Conservation (phyloP, 2,113 vertebrate species). For the Gallinago undulata region DNA sequence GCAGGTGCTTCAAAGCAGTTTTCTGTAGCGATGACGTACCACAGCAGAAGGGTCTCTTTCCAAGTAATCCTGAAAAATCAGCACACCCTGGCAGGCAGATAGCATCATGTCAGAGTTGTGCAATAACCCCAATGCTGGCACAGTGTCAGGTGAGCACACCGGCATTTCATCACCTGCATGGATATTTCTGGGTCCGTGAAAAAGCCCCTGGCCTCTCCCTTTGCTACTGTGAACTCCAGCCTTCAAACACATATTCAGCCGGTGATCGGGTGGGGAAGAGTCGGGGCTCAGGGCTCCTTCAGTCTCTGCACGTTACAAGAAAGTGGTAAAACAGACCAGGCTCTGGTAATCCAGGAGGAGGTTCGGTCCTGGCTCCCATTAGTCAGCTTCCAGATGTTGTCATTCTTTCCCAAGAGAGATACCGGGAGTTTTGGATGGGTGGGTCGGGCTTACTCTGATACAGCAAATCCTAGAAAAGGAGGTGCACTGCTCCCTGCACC, state of each 20-base stretch:
- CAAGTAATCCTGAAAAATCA: neutral
- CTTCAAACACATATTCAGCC: neutral
- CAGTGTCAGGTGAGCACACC: neutral
- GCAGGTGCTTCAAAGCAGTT: neutral
- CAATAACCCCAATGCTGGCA: neutral
- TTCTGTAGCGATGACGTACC: neutral
- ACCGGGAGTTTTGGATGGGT: neutral
- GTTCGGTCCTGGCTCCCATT: neutral
- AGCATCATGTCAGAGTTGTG: neutral
- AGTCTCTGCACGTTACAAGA: neutral
- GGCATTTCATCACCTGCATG: neutral
- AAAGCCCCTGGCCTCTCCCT: neutral
- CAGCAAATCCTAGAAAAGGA: neutral
- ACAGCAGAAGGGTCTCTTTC: neutral
- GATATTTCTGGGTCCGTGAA: neutral
- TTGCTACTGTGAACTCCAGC: neutral
- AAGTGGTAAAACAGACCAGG: neutral
- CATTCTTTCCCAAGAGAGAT: neutral
- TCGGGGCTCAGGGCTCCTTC: accelerated
- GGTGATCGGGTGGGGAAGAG: accelerated
- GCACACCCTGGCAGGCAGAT: neutral
- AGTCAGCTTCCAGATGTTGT: neutral
- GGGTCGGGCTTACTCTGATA: neutral
- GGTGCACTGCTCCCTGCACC: accelerated
- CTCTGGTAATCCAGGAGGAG: neutral